Evolutionary conservation across 2,113 vertebrate genomes (phyloP).

Genomic region (Cyanoliseus patagonus): DNA sequence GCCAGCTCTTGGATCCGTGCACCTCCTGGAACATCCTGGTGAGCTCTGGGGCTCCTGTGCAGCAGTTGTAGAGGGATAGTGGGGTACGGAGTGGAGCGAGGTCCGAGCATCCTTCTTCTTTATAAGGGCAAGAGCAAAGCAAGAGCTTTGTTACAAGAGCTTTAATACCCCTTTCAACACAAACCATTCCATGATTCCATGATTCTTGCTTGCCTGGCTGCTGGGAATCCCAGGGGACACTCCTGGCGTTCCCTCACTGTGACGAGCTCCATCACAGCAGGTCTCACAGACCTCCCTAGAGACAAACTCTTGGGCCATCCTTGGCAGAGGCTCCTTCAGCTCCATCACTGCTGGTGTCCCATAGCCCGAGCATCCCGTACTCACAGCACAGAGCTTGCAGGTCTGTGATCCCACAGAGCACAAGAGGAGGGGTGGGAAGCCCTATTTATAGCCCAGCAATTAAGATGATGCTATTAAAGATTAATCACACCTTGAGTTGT

Average conservation of each 20-base stretch:
- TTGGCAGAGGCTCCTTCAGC: not conserved
- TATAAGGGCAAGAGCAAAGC: not conserved
- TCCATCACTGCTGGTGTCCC: rapidly evolving
- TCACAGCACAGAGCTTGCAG: rapidly evolving
- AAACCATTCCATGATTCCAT: not conserved
- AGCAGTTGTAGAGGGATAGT: not conserved
- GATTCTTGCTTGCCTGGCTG: not conserved
- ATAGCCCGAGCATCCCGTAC: rapidly evolving
- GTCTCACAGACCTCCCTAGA: not conserved
- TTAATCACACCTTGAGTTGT: not conserved
- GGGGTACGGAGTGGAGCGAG: not conserved
- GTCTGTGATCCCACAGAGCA: not conserved
- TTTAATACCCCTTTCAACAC: not conserved
- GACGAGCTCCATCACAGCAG: not conserved
- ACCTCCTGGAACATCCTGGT: not conserved
- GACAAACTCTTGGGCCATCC: not conserved
- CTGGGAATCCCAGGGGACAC: rapidly evolving
- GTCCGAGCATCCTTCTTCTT: too few species aligned
- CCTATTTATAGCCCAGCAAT: conserved; percentile 28
- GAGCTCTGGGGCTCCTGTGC: not conserved
- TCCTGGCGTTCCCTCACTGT: rapidly evolving
- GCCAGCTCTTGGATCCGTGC: not conserved
- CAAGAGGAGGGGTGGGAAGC: not conserved
- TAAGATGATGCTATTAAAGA: conserved; percentile 16
- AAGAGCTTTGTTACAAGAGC: not conserved